phyloP scores from a whole-genome alignment of 2,888 invertebrate genomes.

The Netelia fuscicornis region DNA sequence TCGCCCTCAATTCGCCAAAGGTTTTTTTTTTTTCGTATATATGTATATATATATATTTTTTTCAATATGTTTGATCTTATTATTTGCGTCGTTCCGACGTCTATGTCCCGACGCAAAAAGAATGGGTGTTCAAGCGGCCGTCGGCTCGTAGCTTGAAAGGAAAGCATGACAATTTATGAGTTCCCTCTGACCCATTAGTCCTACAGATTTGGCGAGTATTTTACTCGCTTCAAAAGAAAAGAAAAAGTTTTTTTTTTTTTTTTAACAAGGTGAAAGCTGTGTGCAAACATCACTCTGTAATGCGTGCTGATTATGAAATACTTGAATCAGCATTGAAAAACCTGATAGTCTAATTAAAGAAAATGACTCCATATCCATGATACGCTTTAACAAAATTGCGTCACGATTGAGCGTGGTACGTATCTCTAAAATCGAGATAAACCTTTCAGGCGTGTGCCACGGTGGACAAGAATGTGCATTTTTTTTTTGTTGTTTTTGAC shows the following conservation, averaged over 20 bases:
- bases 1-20: constrained; percentile 48
- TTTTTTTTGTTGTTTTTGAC: not conserved
- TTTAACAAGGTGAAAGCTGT: not conserved
- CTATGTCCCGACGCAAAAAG: constrained; percentile 82
- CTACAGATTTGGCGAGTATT: constrained; percentile 54
- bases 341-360: not conserved
- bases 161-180: constrained; percentile 83
- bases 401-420: not conserved
- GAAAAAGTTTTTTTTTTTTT: constrained; percentile 32
- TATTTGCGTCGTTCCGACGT: constrained; percentile 79
- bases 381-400: not conserved
- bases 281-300: constrained; percentile 50
- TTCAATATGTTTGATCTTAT: constrained; percentile 69
- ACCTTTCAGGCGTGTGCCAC: constrained; percentile 7
- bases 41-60: constrained; percentile 47
- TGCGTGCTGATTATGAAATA: constrained; percentile 18
- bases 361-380: not conserved
- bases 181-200: constrained; percentile 72
- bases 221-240: constrained; percentile 26
- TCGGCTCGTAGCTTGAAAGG: constrained; percentile 84
- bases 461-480: constrained; percentile 40
- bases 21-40: constrained; percentile 31
- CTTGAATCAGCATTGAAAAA: not conserved
- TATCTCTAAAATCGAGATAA: constrained; percentile 16
- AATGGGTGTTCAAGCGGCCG: constrained; percentile 83